Percentiles rank a stretch among this genome's conserved stretches.
Conservation (phyloP, 1,140 invertebrate species). For the Leptestheria dahalacensis region DNA sequence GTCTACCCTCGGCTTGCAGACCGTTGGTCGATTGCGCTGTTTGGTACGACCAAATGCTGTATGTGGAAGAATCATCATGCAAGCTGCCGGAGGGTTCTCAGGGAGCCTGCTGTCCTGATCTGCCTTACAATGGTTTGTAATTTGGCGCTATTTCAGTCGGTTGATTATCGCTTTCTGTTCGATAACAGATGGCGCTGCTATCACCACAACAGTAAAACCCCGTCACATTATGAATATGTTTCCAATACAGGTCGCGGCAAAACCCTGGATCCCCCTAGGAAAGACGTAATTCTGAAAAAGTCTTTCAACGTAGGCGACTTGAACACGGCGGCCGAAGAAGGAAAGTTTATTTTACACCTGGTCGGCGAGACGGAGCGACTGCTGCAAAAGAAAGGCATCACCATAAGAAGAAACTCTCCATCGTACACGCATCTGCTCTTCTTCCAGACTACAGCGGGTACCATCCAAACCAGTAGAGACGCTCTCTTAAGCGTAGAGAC, state of each 20-base stretch:
- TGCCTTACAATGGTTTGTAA: slow-evolving; percentile 14
- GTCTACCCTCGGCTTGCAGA: slow-evolving; percentile 2
- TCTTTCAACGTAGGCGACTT: slow-evolving; percentile 8
- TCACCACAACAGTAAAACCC: no score
- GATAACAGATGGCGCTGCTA: not conserved
- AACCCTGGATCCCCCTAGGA: not conserved
- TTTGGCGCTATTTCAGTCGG: not conserved
- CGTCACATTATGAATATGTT: not conserved
- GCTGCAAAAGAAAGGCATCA: slow-evolving; percentile 1
- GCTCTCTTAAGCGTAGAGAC: slow-evolving; percentile 13
- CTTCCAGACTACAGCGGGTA: slow-evolving; percentile 11
- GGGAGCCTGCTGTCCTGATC: slow-evolving; percentile 10
- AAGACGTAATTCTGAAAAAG: not conserved
- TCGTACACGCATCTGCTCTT: slow-evolving; percentile 14
- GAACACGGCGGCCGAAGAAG: slow-evolving; percentile 13
- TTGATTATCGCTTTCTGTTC: not conserved
- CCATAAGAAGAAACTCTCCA: slow-evolving; percentile 6
- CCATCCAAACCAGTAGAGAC: slow-evolving; percentile 1
- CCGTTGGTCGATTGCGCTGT: slow-evolving; percentile 13
- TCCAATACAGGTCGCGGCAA: not conserved
- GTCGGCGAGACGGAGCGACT: slow-evolving; percentile 12
- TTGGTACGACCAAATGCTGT: slow-evolving; percentile 11
- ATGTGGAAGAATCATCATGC: slow-evolving; percentile 3
- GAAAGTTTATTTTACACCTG: slow-evolving; percentile 8
- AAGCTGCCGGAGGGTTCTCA: slow-evolving; percentile 8